Percentiles rank a stretch among this genome's conserved stretches.
These are phyloP conservation scores for Hippocampus abdominalis DNA, from an alignment of 2,113 vertebrate genomes.

Conservation along the genomic window DNA sequence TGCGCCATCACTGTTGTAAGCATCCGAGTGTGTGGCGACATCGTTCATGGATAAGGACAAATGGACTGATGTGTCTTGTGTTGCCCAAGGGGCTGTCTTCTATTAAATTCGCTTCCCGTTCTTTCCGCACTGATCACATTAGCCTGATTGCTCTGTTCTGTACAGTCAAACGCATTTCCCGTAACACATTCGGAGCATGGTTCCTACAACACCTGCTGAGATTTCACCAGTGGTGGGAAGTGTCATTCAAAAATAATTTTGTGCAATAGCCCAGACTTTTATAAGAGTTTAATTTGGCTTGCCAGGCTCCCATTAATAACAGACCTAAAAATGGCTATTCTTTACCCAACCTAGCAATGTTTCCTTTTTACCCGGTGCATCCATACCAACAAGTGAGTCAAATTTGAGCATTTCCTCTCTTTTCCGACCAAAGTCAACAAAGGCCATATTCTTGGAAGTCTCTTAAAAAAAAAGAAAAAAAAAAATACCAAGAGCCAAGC, in stretches of 20 bases:
- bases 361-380: not conserved
- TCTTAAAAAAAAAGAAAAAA: not conserved
- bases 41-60: conserved; percentile 48
- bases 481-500: not conserved
- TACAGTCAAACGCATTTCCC: conserved; percentile 14
- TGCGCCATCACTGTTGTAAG: conserved; percentile 30
- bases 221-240: conserved; percentile 28
- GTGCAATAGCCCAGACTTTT: conserved; percentile 32
- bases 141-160: conserved; percentile 20
- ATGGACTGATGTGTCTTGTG: conserved; percentile 43
- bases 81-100: conserved; percentile 41
- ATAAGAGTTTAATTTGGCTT: conserved; percentile 30
- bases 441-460: not conserved
- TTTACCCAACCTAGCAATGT: not conserved
- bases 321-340: not conserved
- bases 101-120: conserved; percentile 18
- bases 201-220: conserved; percentile 5
- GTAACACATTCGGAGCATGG: conserved; percentile 13
- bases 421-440: not conserved
- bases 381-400: not conserved
- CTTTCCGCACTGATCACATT: conserved; percentile 20
- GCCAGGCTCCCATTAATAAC: conserved; percentile 1
- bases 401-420: not conserved
- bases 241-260: conserved; percentile 43
- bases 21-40: conserved; percentile 15